Conservation (phyloP, 2,797 vertebrate species). For the Megalops cyprinoides region DNA sequence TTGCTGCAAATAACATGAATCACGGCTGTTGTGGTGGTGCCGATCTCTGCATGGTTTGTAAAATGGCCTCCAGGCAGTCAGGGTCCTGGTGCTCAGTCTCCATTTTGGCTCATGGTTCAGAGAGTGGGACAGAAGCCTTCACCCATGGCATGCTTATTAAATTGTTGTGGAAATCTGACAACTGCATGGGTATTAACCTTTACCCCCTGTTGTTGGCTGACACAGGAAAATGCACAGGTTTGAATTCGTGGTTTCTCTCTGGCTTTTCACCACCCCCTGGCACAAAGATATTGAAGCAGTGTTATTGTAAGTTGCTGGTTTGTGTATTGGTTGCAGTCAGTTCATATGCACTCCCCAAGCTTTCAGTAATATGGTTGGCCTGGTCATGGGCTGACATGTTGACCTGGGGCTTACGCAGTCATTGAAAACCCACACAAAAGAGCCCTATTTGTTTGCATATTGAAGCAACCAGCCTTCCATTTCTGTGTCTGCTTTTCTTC, state of each 20-base stretch:
- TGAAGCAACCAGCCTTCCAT: neutral
- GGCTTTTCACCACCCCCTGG: neutral
- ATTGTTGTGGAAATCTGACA: neutral
- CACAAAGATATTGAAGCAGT: neutral
- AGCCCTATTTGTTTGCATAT: neutral
- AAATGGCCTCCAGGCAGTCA: conserved; percentile 8
- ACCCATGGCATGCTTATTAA: conserved; percentile 1
- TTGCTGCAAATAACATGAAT: neutral
- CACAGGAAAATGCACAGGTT: neutral
- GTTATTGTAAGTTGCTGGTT: neutral
- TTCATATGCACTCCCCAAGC: neutral
- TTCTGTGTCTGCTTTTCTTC: neutral
- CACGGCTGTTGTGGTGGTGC: neutral
- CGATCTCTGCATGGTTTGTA: neutral
- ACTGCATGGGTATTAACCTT: neutral
- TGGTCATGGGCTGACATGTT: neutral
- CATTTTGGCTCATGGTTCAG: neutral
- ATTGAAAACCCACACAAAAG: neutral
- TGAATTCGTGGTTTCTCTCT: neutral
- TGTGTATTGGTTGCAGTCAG: neutral
- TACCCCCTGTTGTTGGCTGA: neutral
- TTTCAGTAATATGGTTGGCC: neutral
- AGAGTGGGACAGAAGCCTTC: neutral
- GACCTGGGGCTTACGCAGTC: neutral
- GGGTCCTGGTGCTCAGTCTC: neutral